Conservation (phyloP, 2,797 vertebrate species). For the Ceyx erithaca region DNA sequence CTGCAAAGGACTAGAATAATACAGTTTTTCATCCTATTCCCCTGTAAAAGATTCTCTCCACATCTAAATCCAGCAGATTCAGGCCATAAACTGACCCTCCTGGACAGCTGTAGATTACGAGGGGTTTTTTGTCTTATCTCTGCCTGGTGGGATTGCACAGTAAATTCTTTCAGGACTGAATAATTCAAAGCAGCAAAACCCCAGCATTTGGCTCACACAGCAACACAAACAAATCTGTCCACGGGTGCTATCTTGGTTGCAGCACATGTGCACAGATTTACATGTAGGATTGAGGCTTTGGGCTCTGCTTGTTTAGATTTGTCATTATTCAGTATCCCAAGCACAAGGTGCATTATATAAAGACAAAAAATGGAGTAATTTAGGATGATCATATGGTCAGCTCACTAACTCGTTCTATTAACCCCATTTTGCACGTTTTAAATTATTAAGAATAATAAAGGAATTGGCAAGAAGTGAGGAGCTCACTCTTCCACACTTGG, state of each 20-base stretch:
- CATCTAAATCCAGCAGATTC: constrained; percentile 9
- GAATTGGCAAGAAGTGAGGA: not conserved
- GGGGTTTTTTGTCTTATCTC: constrained; percentile 50
- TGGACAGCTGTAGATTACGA: constrained; percentile 43
- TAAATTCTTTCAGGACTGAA: constrained; percentile 50
- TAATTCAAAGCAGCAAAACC: constrained; percentile 55
- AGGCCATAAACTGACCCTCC: constrained; percentile 54
- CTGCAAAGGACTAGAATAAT: constrained; percentile 25
- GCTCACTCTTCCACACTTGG: not conserved
- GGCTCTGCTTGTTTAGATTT: constrained; percentile 33
- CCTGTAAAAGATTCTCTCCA: not conserved
- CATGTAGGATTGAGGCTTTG: constrained; percentile 51
- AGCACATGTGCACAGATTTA: constrained; percentile 72
- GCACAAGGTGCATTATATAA: constrained; percentile 2
- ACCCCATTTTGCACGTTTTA: not conserved
- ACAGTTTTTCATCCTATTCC: not conserved
- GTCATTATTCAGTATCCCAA: not conserved
- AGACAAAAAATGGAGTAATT: not conserved
- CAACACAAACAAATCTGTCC: constrained; percentile 64
- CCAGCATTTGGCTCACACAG: constrained; percentile 43
- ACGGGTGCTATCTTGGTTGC: constrained; percentile 64
- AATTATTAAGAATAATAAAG: not conserved
- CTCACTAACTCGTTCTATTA: not conserved
- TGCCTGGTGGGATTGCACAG: constrained; percentile 56
- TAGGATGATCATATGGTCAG: not conserved